Conservation (phyloP, 2,797 vertebrate genomes). For the Ataeniobius toweri region DNA sequence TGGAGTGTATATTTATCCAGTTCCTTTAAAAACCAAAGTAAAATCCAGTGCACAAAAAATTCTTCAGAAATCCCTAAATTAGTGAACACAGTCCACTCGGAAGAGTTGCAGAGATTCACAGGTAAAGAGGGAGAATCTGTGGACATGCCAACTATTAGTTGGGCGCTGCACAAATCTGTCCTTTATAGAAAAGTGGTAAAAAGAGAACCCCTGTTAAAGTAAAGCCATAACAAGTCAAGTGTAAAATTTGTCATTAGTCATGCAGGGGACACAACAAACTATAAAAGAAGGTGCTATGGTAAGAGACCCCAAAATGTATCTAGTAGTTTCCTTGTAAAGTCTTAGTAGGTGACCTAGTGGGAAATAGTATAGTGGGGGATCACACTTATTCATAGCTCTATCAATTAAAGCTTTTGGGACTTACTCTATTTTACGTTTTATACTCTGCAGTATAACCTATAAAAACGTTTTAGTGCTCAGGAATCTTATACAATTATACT, state of each 20-base stretch:
- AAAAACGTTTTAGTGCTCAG: not conserved
- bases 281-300: no score
- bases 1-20: no score
- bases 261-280: no score
- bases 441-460: not conserved
- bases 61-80: not conserved
- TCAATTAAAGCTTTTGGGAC: not conserved
- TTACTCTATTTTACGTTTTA: not conserved
- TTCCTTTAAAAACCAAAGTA: not conserved
- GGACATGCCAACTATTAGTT: no score
- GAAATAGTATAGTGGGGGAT: not conserved
- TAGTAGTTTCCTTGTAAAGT: not conserved
- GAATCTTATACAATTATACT: not conserved
- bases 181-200: no score
- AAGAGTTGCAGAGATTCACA: not conserved
- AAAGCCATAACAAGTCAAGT: no score
- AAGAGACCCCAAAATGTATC: not conserved
- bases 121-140: no score
- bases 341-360: not conserved
- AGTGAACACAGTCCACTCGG: not conserved
- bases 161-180: no score
- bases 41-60: not conserved
- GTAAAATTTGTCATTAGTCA: no score
- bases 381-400: not conserved
- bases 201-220: no score